Evolutionary conservation across 1,140 invertebrate genomes (phyloP), one percentile per base, ranked within the genome.

Genomic region (Spodoptera litura): DNA sequence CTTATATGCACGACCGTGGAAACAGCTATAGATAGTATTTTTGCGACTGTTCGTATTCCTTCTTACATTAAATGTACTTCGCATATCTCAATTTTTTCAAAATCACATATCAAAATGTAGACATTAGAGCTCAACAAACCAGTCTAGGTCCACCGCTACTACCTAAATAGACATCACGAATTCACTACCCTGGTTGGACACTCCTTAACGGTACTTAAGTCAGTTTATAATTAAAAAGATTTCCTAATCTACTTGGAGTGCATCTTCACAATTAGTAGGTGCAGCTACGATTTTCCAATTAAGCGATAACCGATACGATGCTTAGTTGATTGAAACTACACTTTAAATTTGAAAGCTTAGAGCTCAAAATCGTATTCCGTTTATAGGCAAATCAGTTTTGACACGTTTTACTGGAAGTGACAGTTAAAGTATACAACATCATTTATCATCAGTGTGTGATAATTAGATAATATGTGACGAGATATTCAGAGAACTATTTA

Each of bases 231-330:
- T 59, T 59, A 59, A 73, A 73, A 73, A 73, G n/a, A 38, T 73
- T 73, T 73, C 3, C 38, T 59, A 61, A 44, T 58, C 56, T 73
- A 51, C 38, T 38, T 51, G n/a, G 59, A 75, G 49, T 76, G 70
- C 53, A 61, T 13, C 53, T 27, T 59, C 78, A 38, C 61, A 78
- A 78, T 82, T 80, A 84, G 81, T 55, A 59, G 78, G 75, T 76
- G 78, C 61, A 81, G 79, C 79, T 62, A 64, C 79, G 58, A 82
- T 82, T 86, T 86, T 78, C 81, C 84, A 84, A 86, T 85, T 82
- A 82, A 82, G 75, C 78, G 74, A 62, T 66, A 79, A 78, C 79
- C 73, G 80, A 80, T 82, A 68, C 52, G 44, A 78, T 13, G 4
- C 44, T 49, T n/a, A n/a, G 10, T 5, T 58, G 52, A 52, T n/a